Evolutionary conservation across 2,113 vertebrate species (phyloP), one percentile per base, ranked within the genome.

Genomic region (Pantherophis guttatus): DNA sequence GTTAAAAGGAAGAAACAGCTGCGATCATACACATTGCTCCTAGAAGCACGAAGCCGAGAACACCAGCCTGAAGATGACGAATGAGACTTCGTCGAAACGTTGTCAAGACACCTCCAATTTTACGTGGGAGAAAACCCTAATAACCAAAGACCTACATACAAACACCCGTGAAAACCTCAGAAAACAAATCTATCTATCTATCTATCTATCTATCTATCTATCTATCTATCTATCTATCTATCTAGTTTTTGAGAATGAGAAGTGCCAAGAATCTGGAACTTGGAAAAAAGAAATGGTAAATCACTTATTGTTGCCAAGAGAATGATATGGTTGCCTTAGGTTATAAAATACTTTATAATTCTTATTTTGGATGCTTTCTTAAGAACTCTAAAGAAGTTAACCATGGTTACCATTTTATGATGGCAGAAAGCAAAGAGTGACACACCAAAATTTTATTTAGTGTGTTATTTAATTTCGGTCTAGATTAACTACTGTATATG

Each of bases 361-460:
- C 19, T 86, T 86, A 24, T 86, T 55, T 21, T 54, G n/a, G n/a
- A 13, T 33, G 19, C 19, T 88, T 86, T 96, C 91, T 53, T 85
- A 94, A 0, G 0, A 95, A 92, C 91, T 95, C 94, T 94, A 54
- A 90, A 91, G 95, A 95, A 91, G 93, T 94, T 96, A 96, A 95
- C 94, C 93, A 91, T 97, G 96, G 96, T 97, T n/a, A 6, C 12
- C 29, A 15, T 88, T 88, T 88, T 88, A 54, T 88, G 29, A n/a
- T 88, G 81, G 13, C 24, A 88, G 53, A 88, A 88, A n/a, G 8
- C 52, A 5, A 54, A 96, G 95, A 95, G 94, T 94, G 96, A 96
- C 96, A 97, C 96, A 96, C 94, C 95, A 96, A 62, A 26, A 95
- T 96, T 95, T 97, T 96, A 95, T 95, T 55, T 55, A 58, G 9